phyloP scores from a whole-genome alignment of 1,140 invertebrate genomes.

The Panulirus ornatus region DNA sequence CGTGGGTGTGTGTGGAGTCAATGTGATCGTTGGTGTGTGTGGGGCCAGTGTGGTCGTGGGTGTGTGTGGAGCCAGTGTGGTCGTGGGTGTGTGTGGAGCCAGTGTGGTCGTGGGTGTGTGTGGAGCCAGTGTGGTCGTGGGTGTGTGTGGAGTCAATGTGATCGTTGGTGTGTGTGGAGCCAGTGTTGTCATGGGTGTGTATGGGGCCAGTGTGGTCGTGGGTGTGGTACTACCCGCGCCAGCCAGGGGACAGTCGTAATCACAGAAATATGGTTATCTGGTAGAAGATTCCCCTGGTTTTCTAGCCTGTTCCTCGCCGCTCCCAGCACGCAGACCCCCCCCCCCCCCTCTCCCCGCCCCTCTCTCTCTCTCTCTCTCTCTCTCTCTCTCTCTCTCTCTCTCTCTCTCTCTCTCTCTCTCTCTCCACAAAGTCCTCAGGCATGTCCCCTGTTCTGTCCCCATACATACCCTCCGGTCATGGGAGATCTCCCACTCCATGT shows the following conservation, averaged over 20 bases:
- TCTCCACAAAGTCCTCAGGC: no score
- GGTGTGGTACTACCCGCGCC: background rate
- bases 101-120: background rate
- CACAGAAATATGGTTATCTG: slow-evolving; percentile 34
- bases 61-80: no score
- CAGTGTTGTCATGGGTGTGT: background rate
- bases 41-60: no score
- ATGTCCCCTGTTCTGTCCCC: no score
- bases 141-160: background rate
- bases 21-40: no score
- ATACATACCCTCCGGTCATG: no score
- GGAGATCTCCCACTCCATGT: no score
- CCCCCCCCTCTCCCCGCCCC: background rate
- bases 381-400: background rate
- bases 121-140: background rate
- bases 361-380: background rate
- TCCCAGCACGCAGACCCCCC: background rate
- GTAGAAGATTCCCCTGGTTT: background rate
- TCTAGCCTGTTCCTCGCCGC: background rate
- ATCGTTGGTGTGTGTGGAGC: background rate
- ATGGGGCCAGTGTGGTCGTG: background rate
- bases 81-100: background rate
- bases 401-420: background rate
- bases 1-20: no score
- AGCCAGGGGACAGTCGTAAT: background rate